Evolutionary conservation across 2,888 invertebrate genomes (phyloP).

Genomic region (Tuberolachnus salignus): DNA sequence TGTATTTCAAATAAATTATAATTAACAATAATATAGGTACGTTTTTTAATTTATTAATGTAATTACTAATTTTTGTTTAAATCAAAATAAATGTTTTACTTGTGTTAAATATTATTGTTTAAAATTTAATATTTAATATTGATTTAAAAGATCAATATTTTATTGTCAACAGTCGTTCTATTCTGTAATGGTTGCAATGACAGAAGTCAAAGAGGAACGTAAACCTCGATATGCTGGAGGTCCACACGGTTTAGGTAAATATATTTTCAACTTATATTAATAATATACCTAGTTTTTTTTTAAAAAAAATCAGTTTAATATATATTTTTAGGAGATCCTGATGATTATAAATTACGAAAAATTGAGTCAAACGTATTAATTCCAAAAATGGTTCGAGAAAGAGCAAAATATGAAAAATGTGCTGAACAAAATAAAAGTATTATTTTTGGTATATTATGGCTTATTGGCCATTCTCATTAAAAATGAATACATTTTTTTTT

Average conservation of each 20-base stretch:
- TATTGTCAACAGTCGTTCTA: not conserved
- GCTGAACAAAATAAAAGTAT: conserved; percentile 71
- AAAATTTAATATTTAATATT: not conserved
- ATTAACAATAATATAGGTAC: too few species aligned
- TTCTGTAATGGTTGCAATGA: not conserved
- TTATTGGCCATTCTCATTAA: not conserved
- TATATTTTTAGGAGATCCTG: conserved; percentile 76
- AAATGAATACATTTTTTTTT: not conserved
- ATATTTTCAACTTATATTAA: not conserved
- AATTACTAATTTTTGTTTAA: too few species aligned
- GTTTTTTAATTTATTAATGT: too few species aligned
- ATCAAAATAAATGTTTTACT: too few species aligned
- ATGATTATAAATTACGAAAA: conserved; percentile 80
- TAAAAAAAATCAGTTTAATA: not conserved
- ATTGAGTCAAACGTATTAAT: conserved; percentile 88
- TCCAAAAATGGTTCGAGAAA: conserved; percentile 85
- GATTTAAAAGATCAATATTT: not conserved
- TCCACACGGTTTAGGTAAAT: conserved; percentile 68
- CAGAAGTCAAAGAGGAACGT: not conserved
- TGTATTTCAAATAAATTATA: not conserved
- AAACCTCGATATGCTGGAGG: conserved; percentile 62
- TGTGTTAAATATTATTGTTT: not conserved
- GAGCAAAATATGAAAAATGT: conserved; percentile 81
- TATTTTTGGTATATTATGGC: not conserved
- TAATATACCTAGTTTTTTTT: not conserved